Percentiles rank a stretch among this genome's conserved stretches.
These are phyloP conservation scores for Hedya salicella DNA, from an alignment of 2,888 invertebrate species.

Conservation along the genomic window DNA sequence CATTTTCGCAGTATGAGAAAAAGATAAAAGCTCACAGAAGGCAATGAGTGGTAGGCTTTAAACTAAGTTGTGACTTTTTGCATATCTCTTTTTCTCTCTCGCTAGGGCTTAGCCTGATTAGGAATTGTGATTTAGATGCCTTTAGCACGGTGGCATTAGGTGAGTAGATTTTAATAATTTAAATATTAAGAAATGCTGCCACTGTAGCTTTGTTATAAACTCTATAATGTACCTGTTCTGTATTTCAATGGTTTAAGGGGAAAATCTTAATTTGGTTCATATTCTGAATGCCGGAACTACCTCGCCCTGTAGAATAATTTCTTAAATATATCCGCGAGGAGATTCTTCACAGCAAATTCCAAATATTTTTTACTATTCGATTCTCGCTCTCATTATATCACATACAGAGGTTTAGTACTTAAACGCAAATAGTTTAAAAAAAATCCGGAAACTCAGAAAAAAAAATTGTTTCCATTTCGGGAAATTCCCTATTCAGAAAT, in stretches of 20 bases:
- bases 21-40: background rate
- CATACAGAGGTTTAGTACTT: no score
- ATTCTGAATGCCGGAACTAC: slow-evolving; percentile 29
- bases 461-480: no score
- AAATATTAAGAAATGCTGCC: slow-evolving; percentile 60
- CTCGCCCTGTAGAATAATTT: slow-evolving; percentile 13
- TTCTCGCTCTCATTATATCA: background rate
- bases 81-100: slow-evolving; percentile 74
- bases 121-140: slow-evolving; percentile 81
- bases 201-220: slow-evolving; percentile 70
- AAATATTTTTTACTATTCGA: background rate
- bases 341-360: background rate
- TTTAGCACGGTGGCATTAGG: slow-evolving; percentile 68
- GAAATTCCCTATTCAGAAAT: no score
- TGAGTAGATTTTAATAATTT: slow-evolving; percentile 42
- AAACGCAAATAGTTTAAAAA: no score
- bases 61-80: slow-evolving; percentile 76
- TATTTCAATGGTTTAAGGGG: slow-evolving; percentile 13
- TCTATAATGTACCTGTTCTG: slow-evolving; percentile 29
- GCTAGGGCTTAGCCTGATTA: slow-evolving; percentile 75
- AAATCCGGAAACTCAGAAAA: no score
- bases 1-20: no score
- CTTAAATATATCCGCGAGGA: background rate
- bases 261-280: slow-evolving; percentile 3
- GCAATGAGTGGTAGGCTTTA: slow-evolving; percentile 27